phyloP scores from a whole-genome alignment of 2,797 vertebrate species.

The Peromyscus nudipes region DNA sequence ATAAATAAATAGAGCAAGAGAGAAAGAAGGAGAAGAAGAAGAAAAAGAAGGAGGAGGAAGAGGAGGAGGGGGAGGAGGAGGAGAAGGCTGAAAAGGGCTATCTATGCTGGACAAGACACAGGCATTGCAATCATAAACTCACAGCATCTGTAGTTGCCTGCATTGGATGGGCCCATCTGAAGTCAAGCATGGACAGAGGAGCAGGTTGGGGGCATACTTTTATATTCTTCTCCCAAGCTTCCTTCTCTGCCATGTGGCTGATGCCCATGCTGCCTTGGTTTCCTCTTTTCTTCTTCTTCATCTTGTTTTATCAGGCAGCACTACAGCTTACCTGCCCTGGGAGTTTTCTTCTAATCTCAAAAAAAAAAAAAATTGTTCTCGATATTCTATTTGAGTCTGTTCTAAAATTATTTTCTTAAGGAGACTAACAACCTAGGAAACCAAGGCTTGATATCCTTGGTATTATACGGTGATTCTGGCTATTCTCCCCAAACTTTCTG shows the following conservation, averaged over 20 bases:
- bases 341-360: not conserved
- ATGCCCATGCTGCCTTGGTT: not conserved
- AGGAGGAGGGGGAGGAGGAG: not conserved
- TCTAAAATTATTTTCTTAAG: not conserved
- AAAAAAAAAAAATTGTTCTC: too few relatives aligned
- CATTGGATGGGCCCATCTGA: too few relatives aligned
- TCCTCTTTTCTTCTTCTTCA: not conserved
- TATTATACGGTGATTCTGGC: not conserved
- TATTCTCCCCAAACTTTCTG: not conserved
- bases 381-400: not conserved
- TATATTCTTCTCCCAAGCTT: not conserved
- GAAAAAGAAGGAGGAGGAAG: rapidly evolving
- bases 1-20: rapidly evolving
- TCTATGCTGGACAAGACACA: not conserved
- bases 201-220: too few relatives aligned
- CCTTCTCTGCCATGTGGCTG: not conserved
- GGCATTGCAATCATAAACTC: not conserved
- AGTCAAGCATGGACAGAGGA: not conserved
- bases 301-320: not conserved
- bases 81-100: too few relatives aligned
- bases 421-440: not conserved
- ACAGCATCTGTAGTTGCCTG: not conserved
- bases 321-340: not conserved
- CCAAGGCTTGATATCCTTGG: not conserved
- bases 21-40: not conserved